Base-by-base conservation (phyloP, 1,140 invertebrate species). In the Frieseomelitta varia region DNA sequence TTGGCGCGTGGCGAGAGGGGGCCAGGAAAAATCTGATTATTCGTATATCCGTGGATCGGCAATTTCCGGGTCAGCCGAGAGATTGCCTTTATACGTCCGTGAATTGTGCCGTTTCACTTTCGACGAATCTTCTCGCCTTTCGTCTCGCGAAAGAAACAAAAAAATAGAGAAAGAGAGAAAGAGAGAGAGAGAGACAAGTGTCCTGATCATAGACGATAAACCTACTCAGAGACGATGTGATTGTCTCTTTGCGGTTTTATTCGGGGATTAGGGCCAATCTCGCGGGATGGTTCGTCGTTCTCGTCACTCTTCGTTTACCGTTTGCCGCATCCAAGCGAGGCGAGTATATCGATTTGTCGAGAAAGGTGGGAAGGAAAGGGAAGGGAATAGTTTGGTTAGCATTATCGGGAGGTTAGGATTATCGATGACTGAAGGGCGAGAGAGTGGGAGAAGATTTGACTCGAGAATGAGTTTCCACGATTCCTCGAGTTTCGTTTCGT, bases 251-350 rank as follows among this genome's bases (percentile, higher is more conserved):
- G 58, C 61, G 74, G 24, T 77, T 87, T 87, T 85, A 87, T 82
- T 75, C 74, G 47, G 69, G 61, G 84, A 79, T 87, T 87, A 85
- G 71, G 79, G 75, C 53, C 84, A 85, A 87, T 85, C 79, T 85
- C 74, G n/a, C 4, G 68, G 11, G 81, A n/a, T n/a, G n/a, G 8
- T 24, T 51, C n/a, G 17, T 47, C 58, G 76, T 56, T 85, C 47
- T 58, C 58, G 77, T 78, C 11, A n/a, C 12, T 12, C 58, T 69
- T 87, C 78, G 51, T 85, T 34, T 47, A 47, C 39, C 39, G 39
- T 6, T 47, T 47, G 39, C 39, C 39, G 39, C 39, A 47, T 47
- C 8, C 39, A 6, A 8, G 39, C 39, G 39, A 47, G 8, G 39
- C 39, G 39, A 47, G 30, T 47, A 47, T 47, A 47, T 47, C 39